Base-by-base conservation (phyloP, 2,888 invertebrate species). In the Adineta ricciae region DNA sequence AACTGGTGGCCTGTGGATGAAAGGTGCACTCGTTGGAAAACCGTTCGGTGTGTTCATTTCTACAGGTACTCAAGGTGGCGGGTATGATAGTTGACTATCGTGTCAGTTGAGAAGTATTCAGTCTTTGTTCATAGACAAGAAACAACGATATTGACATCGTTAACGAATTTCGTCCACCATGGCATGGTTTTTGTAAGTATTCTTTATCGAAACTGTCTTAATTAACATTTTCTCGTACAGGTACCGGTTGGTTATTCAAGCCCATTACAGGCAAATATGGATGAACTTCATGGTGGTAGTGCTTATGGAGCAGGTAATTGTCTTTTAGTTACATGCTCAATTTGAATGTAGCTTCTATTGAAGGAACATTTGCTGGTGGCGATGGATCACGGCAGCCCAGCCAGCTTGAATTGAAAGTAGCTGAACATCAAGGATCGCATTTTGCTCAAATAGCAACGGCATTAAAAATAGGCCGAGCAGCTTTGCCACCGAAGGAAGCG, bases 1-100 rank as follows among this genome's bases (percentile, higher is more conserved):
- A 49, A 83, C 83, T n/a, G 85, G 85, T 73, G 83, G 83, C 19
- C 36, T 84, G 52, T 85, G 85, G 85, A 85, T 64, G 84, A 83
- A 84, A 41, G 41, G 78, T 41, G 41, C 78, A 41, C 78, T 85
- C 8, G 78, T 78, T n/a, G 41, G 41, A 41, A 78, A 78, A n/a
- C 78, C 78, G 24, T 1, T 78, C 41, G 5, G 41, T 41, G n/a
- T 78, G 9, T 78, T 78, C n/a, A 24, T 78, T 41, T 78, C 78
- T 36, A 14, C 78, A 21, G 21, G 41, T 14, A n/a, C 78, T 24
- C 78, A 41, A 78, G 78, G 78, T 78, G 78, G 78, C 14, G 78
- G 78, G 64, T 64, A 64, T 2, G 64, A 19, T 16, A 36, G 7
- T 32, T 46, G 54, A 46, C 83, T 85, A 49, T 85, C 11, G 36